Evolutionary conservation across 1,140 invertebrate species (phyloP), one percentile per base, ranked within the genome.

Genomic region (Drosophila sproati): DNA sequence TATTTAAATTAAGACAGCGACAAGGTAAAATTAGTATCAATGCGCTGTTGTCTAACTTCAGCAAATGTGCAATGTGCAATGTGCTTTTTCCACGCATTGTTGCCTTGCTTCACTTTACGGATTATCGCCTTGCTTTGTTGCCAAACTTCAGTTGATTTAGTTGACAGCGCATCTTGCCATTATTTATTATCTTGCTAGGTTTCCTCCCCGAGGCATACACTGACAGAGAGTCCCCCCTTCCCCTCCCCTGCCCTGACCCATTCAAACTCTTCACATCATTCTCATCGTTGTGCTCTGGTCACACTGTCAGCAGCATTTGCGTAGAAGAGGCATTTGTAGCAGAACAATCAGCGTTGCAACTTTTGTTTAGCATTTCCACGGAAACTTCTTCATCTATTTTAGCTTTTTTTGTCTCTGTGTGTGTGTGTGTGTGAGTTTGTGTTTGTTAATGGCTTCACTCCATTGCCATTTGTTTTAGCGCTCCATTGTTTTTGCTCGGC

Each of bases 371-470:
- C 6, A 62, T 39, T 73, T 43, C 7, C 57, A 50, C 57, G 56
- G 67, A 45, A 82, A 82, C 69, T 87, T 81, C 76, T 75, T 62
- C 78, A 81, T 86, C 70, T 86, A 81, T 78, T 86, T 81, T 54
- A 68, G 59, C 70, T 73, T 43, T 73, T 74, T 39, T 74, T 80
- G 51, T 62, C 10, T 34, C 28, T 72, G 51, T 79, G 43, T 51
- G 48, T 52, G 31, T 72, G 51, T 79, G 43, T 51, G 48, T 52
- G 63, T 68, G 55, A 60, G 56, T 48, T 28, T 52, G 81, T 86
- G 63, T 77, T 79, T 70, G 76, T 79, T 87, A 87, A 87, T 88
- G 82, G 82, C 79, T 88, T 80, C 72, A 77, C 76, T 87, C 72
- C 51, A 75, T 72, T 69, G 82, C 72, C 83, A 79, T 82, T 86